phyloP scores from a whole-genome alignment of 2,888 invertebrate species.

The Cantharis lateralis region DNA sequence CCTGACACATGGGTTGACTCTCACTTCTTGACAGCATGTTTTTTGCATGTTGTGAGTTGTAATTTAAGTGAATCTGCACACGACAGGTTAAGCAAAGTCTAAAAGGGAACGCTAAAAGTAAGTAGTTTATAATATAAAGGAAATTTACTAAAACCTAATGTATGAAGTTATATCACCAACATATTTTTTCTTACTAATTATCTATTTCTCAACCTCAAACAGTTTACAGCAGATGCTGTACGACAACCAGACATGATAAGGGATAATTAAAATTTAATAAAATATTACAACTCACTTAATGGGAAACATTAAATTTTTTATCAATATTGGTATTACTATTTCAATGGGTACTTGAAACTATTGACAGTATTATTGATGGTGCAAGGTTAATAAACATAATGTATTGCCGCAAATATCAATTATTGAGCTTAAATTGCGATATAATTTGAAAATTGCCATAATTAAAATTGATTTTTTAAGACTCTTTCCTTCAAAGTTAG shows the following conservation, averaged over 20 bases:
- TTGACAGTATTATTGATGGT: too few relatives aligned
- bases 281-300: background rate
- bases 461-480: too few relatives aligned
- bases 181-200: background rate
- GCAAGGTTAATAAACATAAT: too few relatives aligned
- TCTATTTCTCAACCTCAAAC: too few relatives aligned
- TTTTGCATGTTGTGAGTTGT: constrained; percentile 37
- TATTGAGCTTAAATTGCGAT: too few relatives aligned
- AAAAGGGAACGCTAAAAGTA: background rate
- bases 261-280: too few relatives aligned
- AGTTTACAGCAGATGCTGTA: background rate
- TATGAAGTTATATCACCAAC: background rate
- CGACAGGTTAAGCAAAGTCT: constrained; percentile 31
- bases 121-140: background rate
- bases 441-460: too few relatives aligned
- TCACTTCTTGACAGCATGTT: constrained; percentile 27
- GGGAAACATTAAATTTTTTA: background rate
- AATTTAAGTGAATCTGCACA: constrained; percentile 36
- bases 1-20: constrained; percentile 19
- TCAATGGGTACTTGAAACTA: too few relatives aligned
- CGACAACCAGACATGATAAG: too few relatives aligned
- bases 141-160: background rate
- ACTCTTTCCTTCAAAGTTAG: too few relatives aligned
- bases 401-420: too few relatives aligned
- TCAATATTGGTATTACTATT: too few relatives aligned